These are phyloP conservation scores for Hemibates koningsi DNA, from an alignment of 2,113 vertebrate species.

Conservation along the genomic window DNA sequence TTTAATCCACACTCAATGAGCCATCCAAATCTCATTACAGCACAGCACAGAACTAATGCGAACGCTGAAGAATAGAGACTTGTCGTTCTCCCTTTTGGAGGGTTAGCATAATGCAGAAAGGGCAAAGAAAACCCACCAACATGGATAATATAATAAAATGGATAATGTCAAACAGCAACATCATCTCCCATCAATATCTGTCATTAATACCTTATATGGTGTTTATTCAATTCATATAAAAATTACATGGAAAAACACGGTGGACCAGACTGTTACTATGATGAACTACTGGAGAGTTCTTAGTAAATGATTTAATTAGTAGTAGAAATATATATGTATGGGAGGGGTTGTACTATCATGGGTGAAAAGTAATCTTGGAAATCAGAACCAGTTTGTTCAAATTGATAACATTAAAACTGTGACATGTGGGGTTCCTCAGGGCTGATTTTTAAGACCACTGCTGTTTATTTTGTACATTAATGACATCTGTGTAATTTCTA, in stretches of 20 bases:
- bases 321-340: background rate
- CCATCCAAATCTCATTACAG: constrained; percentile 35
- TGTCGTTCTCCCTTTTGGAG: background rate
- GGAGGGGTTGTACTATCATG: background rate
- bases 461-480: background rate
- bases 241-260: background rate
- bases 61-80: background rate
- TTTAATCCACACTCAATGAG: constrained; percentile 37
- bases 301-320: background rate
- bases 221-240: background rate
- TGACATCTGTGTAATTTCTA: background rate
- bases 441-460: background rate
- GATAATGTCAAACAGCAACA: background rate
- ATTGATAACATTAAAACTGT: background rate
- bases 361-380: background rate
- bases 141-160: background rate
- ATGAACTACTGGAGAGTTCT: background rate
- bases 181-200: background rate
- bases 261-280: background rate
- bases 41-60: background rate
- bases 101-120: background rate
- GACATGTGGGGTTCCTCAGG: background rate
- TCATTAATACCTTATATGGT: background rate
- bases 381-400: background rate
- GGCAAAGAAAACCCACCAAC: background rate